Conservation (phyloP, 2,113 vertebrate species). For the Tachycineta bicolor region DNA sequence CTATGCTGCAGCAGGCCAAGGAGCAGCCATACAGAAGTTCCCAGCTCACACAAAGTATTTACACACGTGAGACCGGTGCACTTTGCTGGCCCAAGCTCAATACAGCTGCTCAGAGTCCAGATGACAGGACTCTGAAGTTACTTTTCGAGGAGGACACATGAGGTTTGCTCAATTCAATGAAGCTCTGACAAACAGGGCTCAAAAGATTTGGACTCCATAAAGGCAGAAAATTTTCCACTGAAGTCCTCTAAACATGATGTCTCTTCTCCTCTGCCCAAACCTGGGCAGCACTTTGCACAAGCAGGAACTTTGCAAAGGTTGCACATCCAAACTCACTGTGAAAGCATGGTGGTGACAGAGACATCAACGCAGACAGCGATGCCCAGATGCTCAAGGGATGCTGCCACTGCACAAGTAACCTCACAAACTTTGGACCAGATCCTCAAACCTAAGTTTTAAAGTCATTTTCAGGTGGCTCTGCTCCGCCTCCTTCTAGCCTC, state of each 20-base stretch:
- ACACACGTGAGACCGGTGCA: background rate
- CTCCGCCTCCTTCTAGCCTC: background rate
- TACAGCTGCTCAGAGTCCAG: background rate
- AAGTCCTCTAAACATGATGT: background rate
- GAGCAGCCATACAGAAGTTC: background rate
- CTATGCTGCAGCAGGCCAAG: background rate
- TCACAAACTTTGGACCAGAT: background rate
- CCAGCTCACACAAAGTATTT: background rate
- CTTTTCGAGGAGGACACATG: background rate
- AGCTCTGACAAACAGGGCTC: background rate
- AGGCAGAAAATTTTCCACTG: background rate
- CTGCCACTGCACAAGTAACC: background rate
- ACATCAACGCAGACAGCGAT: background rate
- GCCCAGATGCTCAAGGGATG: background rate
- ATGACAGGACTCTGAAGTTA: background rate
- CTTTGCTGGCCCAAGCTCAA: background rate
- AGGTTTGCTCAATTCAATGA: background rate
- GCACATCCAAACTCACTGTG: rapidly evolving
- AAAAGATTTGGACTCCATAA: background rate
- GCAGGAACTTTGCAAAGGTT: background rate
- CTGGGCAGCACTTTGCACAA: rapidly evolving
- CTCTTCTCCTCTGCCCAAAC: background rate
- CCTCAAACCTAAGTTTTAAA: background rate
- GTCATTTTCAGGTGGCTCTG: background rate
- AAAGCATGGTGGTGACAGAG: background rate